phyloP scores from a whole-genome alignment of 1,140 invertebrate species.

The Sesamia nonagrioides region DNA sequence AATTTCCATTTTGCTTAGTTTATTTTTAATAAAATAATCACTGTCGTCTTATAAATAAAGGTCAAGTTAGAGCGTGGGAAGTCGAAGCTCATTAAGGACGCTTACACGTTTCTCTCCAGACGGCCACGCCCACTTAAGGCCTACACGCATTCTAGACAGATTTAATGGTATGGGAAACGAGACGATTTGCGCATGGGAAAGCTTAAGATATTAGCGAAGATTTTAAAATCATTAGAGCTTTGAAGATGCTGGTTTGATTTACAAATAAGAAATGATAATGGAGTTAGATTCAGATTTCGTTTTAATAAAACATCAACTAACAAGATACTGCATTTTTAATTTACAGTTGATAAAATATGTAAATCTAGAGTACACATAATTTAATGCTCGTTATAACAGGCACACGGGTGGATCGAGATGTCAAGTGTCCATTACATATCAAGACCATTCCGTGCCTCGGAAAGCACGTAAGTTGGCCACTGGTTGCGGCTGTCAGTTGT shows the following conservation, averaged over 20 bases:
- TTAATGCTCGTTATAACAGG: too few relatives aligned
- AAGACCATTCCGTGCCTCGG: too few relatives aligned
- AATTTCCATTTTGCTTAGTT: background rate
- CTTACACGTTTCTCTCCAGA: conserved; percentile 68
- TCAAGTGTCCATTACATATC: too few relatives aligned
- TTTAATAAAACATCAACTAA: too few relatives aligned
- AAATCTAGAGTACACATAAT: too few relatives aligned
- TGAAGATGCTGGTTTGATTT: background rate
- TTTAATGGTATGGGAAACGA: conserved; percentile 60
- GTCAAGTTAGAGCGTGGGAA: conserved; percentile 57
- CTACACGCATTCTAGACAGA: conserved; percentile 59
- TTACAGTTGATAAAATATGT: too few relatives aligned
- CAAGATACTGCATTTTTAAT: too few relatives aligned
- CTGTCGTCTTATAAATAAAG: conserved; percentile 63
- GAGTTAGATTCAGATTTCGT: too few relatives aligned
- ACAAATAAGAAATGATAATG: background rate
- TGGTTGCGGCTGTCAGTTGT: too few relatives aligned
- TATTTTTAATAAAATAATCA: conserved; percentile 55
- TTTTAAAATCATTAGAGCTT: background rate
- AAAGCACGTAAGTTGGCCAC: too few relatives aligned
- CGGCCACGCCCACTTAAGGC: conserved; percentile 69
- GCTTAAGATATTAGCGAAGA: background rate
- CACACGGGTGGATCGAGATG: too few relatives aligned
- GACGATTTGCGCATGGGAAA: background rate
- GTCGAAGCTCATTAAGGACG: conserved; percentile 74